Evolutionary conservation across 2,888 invertebrate species (phyloP), one percentile per base, ranked within the genome.

Genomic region (Gastracanthus pulcherrimus): DNA sequence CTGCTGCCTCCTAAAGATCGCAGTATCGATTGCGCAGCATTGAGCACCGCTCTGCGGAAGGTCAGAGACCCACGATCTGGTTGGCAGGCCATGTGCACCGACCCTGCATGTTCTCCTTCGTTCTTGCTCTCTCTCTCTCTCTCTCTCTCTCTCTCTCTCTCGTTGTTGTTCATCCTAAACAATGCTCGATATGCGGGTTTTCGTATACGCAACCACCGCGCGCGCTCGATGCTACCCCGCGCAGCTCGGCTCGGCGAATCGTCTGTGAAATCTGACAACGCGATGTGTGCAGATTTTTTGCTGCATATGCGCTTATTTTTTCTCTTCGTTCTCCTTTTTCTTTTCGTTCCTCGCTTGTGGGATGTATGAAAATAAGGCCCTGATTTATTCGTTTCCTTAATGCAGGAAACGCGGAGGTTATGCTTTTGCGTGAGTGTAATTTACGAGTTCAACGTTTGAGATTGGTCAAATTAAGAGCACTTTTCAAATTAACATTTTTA

Each of bases 1-100:
- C n/a, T n/a, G n/a, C n/a, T n/a, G n/a, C n/a, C n/a, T n/a, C n/a
- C 77, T 75, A 76, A 83, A 87, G 88, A 89, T 89, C 87, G 86
- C 86, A 85, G 87, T 86, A 86, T 88, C 87, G 89, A 89, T 89
- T 89, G 86, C 86, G 84, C 38, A n/a, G n/a, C n/a, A n/a, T n/a
- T n/a, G n/a, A n/a, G n/a, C n/a, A n/a, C n/a, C n/a, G 83, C 29
- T 34, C 38, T 13, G 11, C 48, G 84, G 86, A 88, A 87, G 90
- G 89, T 89, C 90, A 88, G 87, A 87, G 87, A 90, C 89, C 89
- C 85, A 85, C 88, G 89, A 89, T 89, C 87, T 89, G 89, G 87
- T 89, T 89, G 88, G 89, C 84, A 89, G 86, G 82, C 88, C 89
- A 89, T 88, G 88, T 89, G 88, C 87, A 88, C 88, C 87, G 85